These are phyloP conservation scores for Cuniculus paca DNA, from an alignment of 2,797 vertebrate species.

Conservation along the genomic window DNA sequence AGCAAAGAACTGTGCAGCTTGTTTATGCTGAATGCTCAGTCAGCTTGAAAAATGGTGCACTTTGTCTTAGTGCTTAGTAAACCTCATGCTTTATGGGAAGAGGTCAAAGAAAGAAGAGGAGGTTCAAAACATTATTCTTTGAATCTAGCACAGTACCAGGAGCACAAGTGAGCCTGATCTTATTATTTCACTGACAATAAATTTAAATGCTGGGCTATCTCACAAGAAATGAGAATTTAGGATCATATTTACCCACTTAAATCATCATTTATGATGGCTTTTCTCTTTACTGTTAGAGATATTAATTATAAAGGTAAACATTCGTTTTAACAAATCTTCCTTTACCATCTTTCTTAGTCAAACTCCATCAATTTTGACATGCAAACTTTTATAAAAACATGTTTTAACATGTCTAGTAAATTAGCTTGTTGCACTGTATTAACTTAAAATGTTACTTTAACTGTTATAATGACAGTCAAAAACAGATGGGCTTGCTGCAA, in stretches of 20 bases:
- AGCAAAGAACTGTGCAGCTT: slow-evolving; percentile 55
- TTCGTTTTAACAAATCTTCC: slow-evolving; percentile 36
- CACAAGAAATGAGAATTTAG: slow-evolving; percentile 40
- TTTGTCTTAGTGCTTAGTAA: slow-evolving; percentile 44
- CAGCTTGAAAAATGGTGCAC: slow-evolving; percentile 72
- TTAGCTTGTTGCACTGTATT: slow-evolving; percentile 69
- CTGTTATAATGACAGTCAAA: slow-evolving; percentile 52
- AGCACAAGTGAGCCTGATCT: slow-evolving; percentile 58
- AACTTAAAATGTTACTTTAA: slow-evolving; percentile 70
- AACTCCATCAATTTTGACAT: slow-evolving; percentile 71
- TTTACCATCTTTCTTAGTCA: slow-evolving; percentile 63
- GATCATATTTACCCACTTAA: slow-evolving; percentile 4
- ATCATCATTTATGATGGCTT: slow-evolving; percentile 68
- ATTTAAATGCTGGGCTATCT: slow-evolving; percentile 63
- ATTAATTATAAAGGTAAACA: slow-evolving; percentile 70
- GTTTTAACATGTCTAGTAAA: slow-evolving; percentile 66
- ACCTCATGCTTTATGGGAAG: slow-evolving; percentile 75
- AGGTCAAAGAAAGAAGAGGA: slow-evolving; percentile 74
- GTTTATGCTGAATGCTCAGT: slow-evolving; percentile 67
- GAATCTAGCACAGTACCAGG: slow-evolving; percentile 78
- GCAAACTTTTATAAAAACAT: slow-evolving; percentile 70
- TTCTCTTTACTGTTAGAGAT: slow-evolving; percentile 3
- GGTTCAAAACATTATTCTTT: slow-evolving; percentile 78
- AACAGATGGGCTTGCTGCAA: slow-evolving; percentile 75
- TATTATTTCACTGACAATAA: slow-evolving; percentile 74